Evolutionary conservation across 2,888 invertebrate genomes (phyloP).

Genomic region (Eupsilia transversa): DNA sequence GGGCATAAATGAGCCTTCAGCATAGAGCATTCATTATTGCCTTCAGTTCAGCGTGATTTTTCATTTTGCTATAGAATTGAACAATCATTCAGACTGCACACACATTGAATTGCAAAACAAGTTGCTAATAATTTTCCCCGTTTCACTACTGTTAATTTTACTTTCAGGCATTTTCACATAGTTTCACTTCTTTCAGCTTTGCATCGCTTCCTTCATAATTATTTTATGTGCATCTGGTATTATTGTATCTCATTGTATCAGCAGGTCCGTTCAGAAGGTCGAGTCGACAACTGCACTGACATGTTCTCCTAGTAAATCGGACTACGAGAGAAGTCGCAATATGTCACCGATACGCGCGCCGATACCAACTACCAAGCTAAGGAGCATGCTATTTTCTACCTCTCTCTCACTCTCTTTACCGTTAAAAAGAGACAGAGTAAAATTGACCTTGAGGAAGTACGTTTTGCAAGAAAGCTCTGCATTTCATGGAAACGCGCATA

Average conservation of each 20-base stretch:
- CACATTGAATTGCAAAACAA: neutral
- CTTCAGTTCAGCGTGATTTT: neutral
- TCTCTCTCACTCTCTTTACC: conserved; percentile 24
- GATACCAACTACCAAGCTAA: conserved; percentile 5
- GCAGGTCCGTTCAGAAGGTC: conserved; percentile 31
- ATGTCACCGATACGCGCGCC: conserved; percentile 42
- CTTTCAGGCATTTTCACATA: conserved; percentile 6
- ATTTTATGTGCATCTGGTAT: conserved; percentile 41
- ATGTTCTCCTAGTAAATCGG: conserved; percentile 65
- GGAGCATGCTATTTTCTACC: neutral
- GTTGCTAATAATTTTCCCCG: neutral
- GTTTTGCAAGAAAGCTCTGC: conserved; percentile 43
- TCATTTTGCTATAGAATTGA: neutral
- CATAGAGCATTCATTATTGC: neutral
- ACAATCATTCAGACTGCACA: neutral
- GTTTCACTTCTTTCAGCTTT: neutral
- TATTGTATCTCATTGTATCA: conserved; percentile 14
- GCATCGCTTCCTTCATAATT: neutral
- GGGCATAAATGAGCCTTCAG: neutral
- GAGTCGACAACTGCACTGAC: conserved; percentile 18
- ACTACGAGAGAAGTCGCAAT: conserved; percentile 60
- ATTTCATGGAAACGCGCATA: conserved; percentile 62
- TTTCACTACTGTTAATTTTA: neutral
- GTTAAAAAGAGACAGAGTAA: conserved; percentile 35
- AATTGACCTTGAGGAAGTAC: conserved; percentile 8